phyloP scores from a whole-genome alignment of 2,113 vertebrate species.

The Muscicapa adusta region DNA sequence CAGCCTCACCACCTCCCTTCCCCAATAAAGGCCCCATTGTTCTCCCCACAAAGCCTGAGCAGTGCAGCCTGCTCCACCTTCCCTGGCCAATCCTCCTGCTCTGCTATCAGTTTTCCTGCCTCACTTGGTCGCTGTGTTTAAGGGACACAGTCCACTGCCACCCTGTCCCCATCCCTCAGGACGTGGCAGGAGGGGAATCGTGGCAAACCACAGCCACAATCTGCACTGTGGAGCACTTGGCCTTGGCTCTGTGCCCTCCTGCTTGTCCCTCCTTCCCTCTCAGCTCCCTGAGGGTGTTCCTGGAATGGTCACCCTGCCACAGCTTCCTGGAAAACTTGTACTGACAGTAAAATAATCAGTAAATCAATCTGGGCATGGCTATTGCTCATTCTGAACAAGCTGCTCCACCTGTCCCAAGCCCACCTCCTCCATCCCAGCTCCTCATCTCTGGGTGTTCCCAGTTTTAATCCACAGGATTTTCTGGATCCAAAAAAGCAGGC shows the following conservation, averaged over 20 bases:
- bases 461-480: not conserved
- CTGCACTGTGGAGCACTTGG: fast-evolving
- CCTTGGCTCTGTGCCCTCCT: not conserved
- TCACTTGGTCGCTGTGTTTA: not conserved
- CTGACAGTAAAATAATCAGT: not conserved
- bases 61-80: constrained; percentile 53
- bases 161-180: not conserved
- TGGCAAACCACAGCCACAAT: not conserved
- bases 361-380: not conserved
- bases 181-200: not conserved
- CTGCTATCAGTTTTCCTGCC: constrained; percentile 11
- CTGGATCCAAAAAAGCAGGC: not conserved
- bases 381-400: not conserved
- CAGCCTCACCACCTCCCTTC: not conserved
- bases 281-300: not conserved
- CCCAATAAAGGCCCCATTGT: constrained; percentile 53
- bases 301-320: not conserved
- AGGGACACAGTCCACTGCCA: not conserved
- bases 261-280: not conserved
- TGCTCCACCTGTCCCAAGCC: not conserved
- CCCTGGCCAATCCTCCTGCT: not conserved
- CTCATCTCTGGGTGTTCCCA: not conserved
- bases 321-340: not conserved
- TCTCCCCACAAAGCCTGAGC: constrained; percentile 17
- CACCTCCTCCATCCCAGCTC: not conserved